Conservation (phyloP, 2,888 invertebrate genomes). For the Noctua pronuba region DNA sequence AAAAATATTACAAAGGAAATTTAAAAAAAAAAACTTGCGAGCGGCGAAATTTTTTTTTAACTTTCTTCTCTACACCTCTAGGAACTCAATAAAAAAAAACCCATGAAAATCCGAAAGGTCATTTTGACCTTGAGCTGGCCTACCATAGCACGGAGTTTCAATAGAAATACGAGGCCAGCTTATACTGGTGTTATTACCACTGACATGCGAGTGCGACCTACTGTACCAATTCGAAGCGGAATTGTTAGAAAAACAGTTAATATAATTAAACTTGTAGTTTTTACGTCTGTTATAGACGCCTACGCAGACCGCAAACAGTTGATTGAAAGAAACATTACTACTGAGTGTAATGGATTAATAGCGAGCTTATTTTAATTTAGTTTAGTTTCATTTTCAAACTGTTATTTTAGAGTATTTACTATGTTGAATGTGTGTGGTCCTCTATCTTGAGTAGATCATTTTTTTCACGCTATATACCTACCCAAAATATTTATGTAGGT, state of each 20-base stretch:
- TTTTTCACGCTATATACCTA: neutral
- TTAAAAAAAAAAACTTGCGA: too few species aligned
- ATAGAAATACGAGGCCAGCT: neutral
- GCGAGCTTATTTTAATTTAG: slow-evolving; percentile 1
- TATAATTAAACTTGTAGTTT: neutral
- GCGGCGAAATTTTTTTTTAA: too few species aligned
- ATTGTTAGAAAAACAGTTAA: slow-evolving; percentile 27
- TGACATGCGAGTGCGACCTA: neutral
- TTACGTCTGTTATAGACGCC: slow-evolving; percentile 18
- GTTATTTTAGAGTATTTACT: slow-evolving; percentile 1
- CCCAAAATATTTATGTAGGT: too few species aligned
- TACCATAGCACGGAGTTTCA: too few species aligned
- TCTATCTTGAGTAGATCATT: neutral
- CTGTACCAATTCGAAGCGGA: neutral
- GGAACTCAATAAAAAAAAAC: too few species aligned
- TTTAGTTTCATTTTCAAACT: slow-evolving; percentile 24
- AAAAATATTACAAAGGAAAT: too few species aligned
- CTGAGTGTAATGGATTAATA: slow-evolving; percentile 1
- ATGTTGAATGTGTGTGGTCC: slow-evolving; percentile 29
- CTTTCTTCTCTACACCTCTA: too few species aligned
- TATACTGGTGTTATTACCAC: neutral
- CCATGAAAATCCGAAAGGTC: too few species aligned
- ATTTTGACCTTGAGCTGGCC: too few species aligned
- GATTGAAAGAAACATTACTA: slow-evolving; percentile 31
- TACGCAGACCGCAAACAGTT: slow-evolving; percentile 33